Base-by-base conservation (phyloP, 2,888 invertebrate species). In the Chloroclystis v-ata region DNA sequence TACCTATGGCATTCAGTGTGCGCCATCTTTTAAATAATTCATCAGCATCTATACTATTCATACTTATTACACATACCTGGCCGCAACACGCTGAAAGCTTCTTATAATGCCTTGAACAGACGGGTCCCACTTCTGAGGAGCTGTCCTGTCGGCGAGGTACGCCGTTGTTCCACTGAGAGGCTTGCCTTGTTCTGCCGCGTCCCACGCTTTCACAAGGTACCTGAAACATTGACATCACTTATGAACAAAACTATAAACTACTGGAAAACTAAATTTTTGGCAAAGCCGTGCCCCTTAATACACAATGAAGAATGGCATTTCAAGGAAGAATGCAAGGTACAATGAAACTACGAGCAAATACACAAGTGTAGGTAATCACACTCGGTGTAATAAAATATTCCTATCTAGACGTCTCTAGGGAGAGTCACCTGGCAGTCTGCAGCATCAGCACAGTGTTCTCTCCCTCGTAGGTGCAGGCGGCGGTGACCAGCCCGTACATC, bases 401-500 rank as follows among this genome's bases (percentile, higher is more conserved):
- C n/a, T n/a, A n/a, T n/a, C n/a, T n/a, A n/a, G n/a, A n/a, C n/a
- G n/a, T n/a, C n/a, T n/a, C 8, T 35, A 9, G 10, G 11, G 0
- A 1, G 0, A 35, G 32, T 28, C 62, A 89, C 90, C 94, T 90
- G 0, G 97, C 97, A 9, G 96, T 95, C 82, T 99, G 98, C 25
- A 98, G 82, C 53, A 95, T 85, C 68, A 98, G 88, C 1, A 98
- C 98, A 0, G 97, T 97, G 70, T 98, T 97, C 82, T 99, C 98
- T 5, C 98, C 98, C 80, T 98, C 98, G 62, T 98, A 98, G 0
- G 98, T 98, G 67, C 94, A 94, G 25, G 95, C 93, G 1, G 97
- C 97, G 0, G 96, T 95, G 9, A 92, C 91, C 52, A 93, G 82
- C 1, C 94, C 93, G 63, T 97, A 98, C 2, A 94, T 93, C 37